Base-by-base conservation (phyloP, 2,888 invertebrate species). In the Synergus japonicus region DNA sequence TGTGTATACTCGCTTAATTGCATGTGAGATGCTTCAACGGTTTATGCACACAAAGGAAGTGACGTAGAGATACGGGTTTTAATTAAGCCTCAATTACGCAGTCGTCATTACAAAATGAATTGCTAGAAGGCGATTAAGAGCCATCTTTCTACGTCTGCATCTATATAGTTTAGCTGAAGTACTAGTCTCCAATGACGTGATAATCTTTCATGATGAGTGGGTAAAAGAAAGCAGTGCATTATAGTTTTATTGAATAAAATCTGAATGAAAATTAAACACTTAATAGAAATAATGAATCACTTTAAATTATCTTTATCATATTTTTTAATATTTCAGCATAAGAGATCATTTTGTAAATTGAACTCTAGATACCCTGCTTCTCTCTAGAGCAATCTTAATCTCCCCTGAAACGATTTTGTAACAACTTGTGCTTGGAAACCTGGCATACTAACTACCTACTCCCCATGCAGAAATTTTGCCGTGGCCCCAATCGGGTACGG, bases 11-110 rank as follows among this genome's bases (percentile, higher is more conserved):
- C n/a, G 9, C 54, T n/a, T 54, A 54, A 54, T 54, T 54, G 54
- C 54, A 54, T n/a, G 54, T 54, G 54, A 54, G 54, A 54, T 54
- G 54, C 54, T 54, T 54, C n/a, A 54, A 54, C 54, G n/a, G 54
- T 54, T 54, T 54, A 15, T 54, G 9, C 54, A 54, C n/a, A 54
- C 54, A 54, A 54, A 54, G 54, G 54, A 54, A 54, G n/a, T 54
- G 54, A 54, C n/a, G 54, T n/a, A n/a, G 54, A 54, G 54, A n/a
- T 54, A 54, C 54, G n/a, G 54, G 54, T 54, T 54, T n/a, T 54
- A 54, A n/a, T 54, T 54, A 54, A n/a, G n/a, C n/a, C 54, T 54
- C 54, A 54, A 54, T 54, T 54, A 54, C 54, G 54, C 54, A 54
- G 54, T 54, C 54, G 54, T 54, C 54, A 54, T 54, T 54, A 54